Percentiles rank a stretch among this genome's conserved stretches.
Evolutionary conservation across 2,888 invertebrate species (phyloP).

Genomic region (Epirrhoe alternata): DNA sequence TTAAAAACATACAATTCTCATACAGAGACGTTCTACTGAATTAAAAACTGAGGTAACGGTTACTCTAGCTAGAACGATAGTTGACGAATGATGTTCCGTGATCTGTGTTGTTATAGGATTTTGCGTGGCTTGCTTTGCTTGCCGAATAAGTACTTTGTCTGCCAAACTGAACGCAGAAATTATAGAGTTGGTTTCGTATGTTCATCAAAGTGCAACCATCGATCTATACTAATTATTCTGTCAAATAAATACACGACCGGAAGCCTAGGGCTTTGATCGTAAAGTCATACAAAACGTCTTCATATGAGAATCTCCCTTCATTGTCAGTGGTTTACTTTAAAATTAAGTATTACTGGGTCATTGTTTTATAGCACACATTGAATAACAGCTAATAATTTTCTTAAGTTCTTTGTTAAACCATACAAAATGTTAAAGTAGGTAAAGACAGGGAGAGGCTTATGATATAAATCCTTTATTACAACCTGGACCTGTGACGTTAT

Average conservation of each 20-base stretch:
- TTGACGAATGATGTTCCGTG: background rate
- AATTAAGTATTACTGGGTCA: slow-evolving; percentile 65
- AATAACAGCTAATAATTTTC: slow-evolving; percentile 73
- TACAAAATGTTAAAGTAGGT: slow-evolving; percentile 78
- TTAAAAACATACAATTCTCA: slow-evolving; percentile 67
- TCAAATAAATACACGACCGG: background rate
- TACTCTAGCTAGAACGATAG: background rate
- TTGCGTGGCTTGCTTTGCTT: slow-evolving; percentile 6
- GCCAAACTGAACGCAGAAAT: background rate
- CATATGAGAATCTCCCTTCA: slow-evolving; percentile 59
- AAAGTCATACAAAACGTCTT: slow-evolving; percentile 51
- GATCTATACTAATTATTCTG: background rate
- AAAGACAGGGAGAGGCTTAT: slow-evolving; percentile 72
- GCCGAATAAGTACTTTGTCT: background rate
- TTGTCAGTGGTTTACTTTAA: slow-evolving; percentile 59
- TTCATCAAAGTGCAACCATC: background rate
- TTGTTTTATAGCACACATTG: slow-evolving; percentile 75
- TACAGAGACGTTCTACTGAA: slow-evolving; percentile 57
- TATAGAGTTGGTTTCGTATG: background rate
- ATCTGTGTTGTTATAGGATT: background rate
- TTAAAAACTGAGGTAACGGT: slow-evolving; percentile 10
- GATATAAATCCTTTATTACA: slow-evolving; percentile 76
- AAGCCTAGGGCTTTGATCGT: background rate
- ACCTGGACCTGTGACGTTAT: slow-evolving; percentile 81
- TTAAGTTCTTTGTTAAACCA: slow-evolving; percentile 64